Evolutionary conservation across 2,113 vertebrate genomes (phyloP).

Genomic region (Scytalopus superciliaris): DNA sequence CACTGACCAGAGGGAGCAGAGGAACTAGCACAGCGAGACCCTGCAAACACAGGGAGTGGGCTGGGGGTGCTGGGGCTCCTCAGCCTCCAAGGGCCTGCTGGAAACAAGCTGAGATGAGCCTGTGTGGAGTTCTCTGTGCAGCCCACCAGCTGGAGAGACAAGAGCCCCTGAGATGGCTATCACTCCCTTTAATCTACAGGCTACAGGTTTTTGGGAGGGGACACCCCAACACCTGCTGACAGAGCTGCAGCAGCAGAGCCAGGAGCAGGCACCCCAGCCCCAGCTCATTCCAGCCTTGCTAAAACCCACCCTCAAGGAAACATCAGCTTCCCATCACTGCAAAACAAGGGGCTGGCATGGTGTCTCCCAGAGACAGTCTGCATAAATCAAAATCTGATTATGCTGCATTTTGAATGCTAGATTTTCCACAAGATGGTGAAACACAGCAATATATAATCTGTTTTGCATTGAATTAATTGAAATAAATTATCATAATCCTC

Average conservation of each 20-base stretch:
- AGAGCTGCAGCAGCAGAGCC: background rate
- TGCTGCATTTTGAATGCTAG: background rate
- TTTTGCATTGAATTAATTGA: slow-evolving; percentile 56
- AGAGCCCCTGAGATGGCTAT: rapidly evolving
- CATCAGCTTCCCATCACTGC: background rate
- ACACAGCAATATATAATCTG: background rate
- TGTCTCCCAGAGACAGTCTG: background rate
- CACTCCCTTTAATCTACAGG: rapidly evolving
- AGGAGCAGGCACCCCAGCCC: background rate
- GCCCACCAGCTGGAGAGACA: rapidly evolving
- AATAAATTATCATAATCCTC: slow-evolving; percentile 34
- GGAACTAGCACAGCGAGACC: rapidly evolving
- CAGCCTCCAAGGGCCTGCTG: background rate
- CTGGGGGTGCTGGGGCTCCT: background rate
- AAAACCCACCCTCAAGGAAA: background rate
- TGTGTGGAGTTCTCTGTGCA: rapidly evolving
- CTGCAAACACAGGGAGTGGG: rapidly evolving
- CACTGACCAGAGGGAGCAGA: background rate
- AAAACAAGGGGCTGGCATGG: background rate
- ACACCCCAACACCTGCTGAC: background rate
- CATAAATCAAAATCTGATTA: background rate
- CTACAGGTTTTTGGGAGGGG: background rate
- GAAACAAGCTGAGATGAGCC: background rate
- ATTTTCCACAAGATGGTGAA: slow-evolving; percentile 32
- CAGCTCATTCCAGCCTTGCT: background rate